Evolutionary conservation across 1,140 invertebrate species (phyloP).

Genomic region (Branchinecta lynchi): DNA sequence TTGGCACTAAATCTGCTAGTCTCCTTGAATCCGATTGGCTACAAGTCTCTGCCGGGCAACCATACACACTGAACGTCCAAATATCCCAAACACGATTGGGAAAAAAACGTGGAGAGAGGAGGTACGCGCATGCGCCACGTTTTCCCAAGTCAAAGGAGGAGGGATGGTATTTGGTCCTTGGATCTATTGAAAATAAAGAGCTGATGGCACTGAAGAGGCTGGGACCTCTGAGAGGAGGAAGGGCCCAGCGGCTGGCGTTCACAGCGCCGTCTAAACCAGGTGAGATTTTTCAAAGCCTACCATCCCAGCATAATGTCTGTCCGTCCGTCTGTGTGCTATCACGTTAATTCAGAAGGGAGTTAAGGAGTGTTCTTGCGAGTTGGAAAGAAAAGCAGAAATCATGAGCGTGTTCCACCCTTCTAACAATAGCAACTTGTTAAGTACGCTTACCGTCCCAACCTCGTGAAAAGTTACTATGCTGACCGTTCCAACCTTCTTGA

Average conservation of each 20-base stretch:
- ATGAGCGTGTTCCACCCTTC: too few relatives aligned
- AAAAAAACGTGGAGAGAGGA: conserved; percentile 27
- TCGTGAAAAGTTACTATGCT: too few relatives aligned
- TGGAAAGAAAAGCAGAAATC: too few relatives aligned
- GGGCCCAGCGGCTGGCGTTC: conserved; percentile 43
- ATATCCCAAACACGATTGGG: conserved; percentile 30
- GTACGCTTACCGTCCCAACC: too few relatives aligned
- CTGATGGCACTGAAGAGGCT: conserved; percentile 74
- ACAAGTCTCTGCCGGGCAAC: conserved; percentile 31
- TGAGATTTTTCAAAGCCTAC: conserved; percentile 24
- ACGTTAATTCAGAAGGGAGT: too few relatives aligned
- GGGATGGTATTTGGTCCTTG: conserved; percentile 82
- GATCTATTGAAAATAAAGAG: conserved; percentile 49
- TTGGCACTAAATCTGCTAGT: background rate
- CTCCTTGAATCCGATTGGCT: background rate
- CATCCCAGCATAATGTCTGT: too few relatives aligned
- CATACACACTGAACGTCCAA: conserved; percentile 48
- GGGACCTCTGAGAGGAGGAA: conserved; percentile 31
- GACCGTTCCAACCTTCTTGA: too few relatives aligned
- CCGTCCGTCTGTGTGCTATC: too few relatives aligned
- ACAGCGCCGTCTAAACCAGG: conserved; percentile 42
- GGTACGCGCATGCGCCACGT: conserved; percentile 54
- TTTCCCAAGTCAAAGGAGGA: conserved; percentile 89
- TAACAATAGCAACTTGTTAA: too few relatives aligned
- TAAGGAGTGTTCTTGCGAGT: too few relatives aligned